Conservation (phyloP, 2,888 invertebrate species). For the Sinodicranocentrus sp. region DNA sequence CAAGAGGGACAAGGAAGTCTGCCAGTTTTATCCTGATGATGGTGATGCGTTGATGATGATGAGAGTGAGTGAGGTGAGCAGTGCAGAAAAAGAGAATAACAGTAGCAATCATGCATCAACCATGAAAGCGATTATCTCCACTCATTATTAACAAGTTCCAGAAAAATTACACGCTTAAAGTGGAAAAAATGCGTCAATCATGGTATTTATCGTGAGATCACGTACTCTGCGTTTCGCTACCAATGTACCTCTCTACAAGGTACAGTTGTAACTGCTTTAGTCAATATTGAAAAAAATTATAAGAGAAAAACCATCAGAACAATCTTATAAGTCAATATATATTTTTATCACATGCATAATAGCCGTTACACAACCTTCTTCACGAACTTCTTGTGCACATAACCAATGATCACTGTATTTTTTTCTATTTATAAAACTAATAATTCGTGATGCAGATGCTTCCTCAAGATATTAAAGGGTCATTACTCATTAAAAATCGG, state of each 20-base stretch:
- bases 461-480: constrained; percentile 20
- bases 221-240: constrained; percentile 29
- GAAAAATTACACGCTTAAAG: constrained; percentile 43
- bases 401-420: neutral
- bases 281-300: too few species aligned
- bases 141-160: constrained; percentile 50
- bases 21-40: neutral
- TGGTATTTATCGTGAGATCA: constrained; percentile 49
- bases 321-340: neutral
- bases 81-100: constrained; percentile 19
- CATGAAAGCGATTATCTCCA: constrained; percentile 50
- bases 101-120: constrained; percentile 42
- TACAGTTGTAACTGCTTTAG: neutral
- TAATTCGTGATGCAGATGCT: constrained; percentile 23
- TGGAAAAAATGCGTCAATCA: constrained; percentile 51
- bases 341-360: constrained; percentile 10
- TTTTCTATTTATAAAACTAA: neutral
- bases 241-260: constrained; percentile 6
- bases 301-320: too few species aligned
- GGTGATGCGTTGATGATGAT: neutral
- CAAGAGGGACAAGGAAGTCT: constrained; percentile 4
- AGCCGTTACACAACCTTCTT: constrained; percentile 12
- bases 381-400: constrained; percentile 14
- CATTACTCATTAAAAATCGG: constrained; percentile 22
- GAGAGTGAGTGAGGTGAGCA: neutral